Conservation (phyloP, 1,140 invertebrate species). For the Drosophila mayri region DNA sequence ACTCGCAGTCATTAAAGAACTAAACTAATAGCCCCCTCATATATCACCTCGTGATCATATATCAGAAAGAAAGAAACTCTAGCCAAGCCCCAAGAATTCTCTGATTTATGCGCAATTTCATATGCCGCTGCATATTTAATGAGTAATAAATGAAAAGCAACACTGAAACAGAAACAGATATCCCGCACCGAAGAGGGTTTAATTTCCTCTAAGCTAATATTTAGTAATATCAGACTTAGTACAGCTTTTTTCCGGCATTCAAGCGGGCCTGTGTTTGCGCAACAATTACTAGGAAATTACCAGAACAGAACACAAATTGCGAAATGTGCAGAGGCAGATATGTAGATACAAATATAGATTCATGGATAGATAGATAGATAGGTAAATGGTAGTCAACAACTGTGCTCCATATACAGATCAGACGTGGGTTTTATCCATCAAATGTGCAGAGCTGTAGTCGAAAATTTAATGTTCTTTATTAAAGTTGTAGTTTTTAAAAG, state of each 20-base stretch:
- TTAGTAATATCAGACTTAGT: slow-evolving; percentile 34
- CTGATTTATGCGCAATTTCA: slow-evolving; percentile 65
- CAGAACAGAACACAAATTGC: slow-evolving; percentile 25
- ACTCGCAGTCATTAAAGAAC: slow-evolving; percentile 64
- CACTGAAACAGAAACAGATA: slow-evolving; percentile 17
- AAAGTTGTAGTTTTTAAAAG: too few relatives aligned
- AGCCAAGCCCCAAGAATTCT: slow-evolving; percentile 22
- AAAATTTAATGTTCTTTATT: background rate
- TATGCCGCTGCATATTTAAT: slow-evolving; percentile 62
- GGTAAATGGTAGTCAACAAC: slow-evolving; percentile 19
- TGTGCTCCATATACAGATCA: slow-evolving; percentile 17
- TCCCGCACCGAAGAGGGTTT: slow-evolving; percentile 12
- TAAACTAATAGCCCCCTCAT: slow-evolving; percentile 62
- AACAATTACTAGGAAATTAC: slow-evolving; percentile 69
- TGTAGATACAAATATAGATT: slow-evolving; percentile 33
- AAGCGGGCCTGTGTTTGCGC: slow-evolving; percentile 40
- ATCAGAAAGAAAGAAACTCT: slow-evolving; percentile 33
- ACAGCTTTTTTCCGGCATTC: slow-evolving; percentile 24
- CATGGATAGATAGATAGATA: slow-evolving; percentile 2
- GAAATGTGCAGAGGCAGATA: slow-evolving; percentile 28
- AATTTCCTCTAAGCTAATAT: slow-evolving; percentile 29
- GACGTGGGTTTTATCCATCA: slow-evolving; percentile 20
- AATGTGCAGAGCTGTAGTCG: slow-evolving; percentile 1
- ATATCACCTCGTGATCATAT: slow-evolving; percentile 55
- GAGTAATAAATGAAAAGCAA: slow-evolving; percentile 46